A percentile compares a stretch with the other conserved stretches of the same genome.
These are phyloP conservation scores for Pholis gunnellus DNA, from an alignment of 2,113 vertebrate genomes.

Conservation along the genomic window DNA sequence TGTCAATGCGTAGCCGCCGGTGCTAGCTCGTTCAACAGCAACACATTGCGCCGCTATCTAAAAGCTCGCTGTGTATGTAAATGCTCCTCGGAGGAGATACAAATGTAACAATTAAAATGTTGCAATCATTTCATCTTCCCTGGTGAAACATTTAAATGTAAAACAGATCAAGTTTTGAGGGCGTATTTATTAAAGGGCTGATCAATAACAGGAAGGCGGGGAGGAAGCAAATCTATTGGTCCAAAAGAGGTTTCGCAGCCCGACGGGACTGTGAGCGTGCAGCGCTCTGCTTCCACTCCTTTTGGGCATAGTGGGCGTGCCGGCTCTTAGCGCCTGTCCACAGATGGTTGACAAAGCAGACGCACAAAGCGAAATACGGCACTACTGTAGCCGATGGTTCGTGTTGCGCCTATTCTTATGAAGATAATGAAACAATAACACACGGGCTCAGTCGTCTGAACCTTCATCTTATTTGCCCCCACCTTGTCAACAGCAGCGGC, in stretches of 20 bases:
- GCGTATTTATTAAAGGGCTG: slow-evolving; percentile 37
- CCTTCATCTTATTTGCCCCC: not conserved
- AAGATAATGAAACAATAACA: not conserved
- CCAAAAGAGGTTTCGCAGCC: not conserved
- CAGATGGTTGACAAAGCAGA: no score
- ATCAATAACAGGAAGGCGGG: slow-evolving; percentile 47
- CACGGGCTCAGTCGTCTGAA: not conserved
- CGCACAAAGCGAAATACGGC: not conserved
- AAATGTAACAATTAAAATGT: slow-evolving; percentile 74
- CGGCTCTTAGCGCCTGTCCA: no score
- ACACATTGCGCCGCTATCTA: slow-evolving; percentile 50
- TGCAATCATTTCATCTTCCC: slow-evolving; percentile 69
- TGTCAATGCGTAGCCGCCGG: slow-evolving; percentile 65
- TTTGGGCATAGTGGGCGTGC: not conserved
- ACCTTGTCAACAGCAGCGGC: not conserved
- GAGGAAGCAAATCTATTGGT: not conserved
- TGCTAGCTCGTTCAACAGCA: slow-evolving; percentile 51
- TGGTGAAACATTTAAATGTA: slow-evolving; percentile 67
- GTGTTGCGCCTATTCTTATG: not conserved
- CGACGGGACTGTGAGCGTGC: not conserved
- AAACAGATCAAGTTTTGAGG: slow-evolving; percentile 59
- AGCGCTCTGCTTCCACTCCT: not conserved
- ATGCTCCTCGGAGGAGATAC: slow-evolving; percentile 72
- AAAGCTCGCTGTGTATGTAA: slow-evolving; percentile 78
- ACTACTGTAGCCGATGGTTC: not conserved